Evolutionary conservation across 1,140 invertebrate genomes (phyloP), one percentile per base, ranked within the genome.

Genomic region (Drosophila parvula): DNA sequence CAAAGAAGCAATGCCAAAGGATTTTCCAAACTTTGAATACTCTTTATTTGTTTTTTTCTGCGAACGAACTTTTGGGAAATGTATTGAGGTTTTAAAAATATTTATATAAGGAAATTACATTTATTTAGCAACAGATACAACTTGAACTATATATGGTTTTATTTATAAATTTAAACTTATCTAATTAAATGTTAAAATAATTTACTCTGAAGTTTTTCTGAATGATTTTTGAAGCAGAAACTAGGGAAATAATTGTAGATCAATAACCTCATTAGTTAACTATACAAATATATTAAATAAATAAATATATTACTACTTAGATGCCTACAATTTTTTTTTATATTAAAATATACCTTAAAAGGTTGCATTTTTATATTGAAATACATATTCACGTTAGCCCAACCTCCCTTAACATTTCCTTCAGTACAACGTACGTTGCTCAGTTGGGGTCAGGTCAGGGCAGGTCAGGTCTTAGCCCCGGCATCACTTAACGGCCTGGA

Each of bases 401-500:
- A 32, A 30, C 2, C 11, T 30, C 1, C 5, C 9, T 27, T 11
- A 6, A 14, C 12, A 9, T n/a, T 41, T 18, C 11, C 1, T 50
- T 41, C 3, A 3, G 45, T 2, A 28, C 18, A 18, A 34, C 0
- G n/a, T 18, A 48, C 7, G 10, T n/a, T 6, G 30, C 16, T 10
- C 14, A 38, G 70, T 57, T 28, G 18, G 34, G 62, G 45, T n/a
- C 47, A 59, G 40, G 8, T 14, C 32, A 55, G 30, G 47, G 48
- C 58, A 50, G 36, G 57, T 67, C 64, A 68, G 56, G 75, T 58
- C 67, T 68, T 61, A 79, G 48, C 53, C 68, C 53, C 38, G 62
- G 28, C 43, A 44, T 27, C 45, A 63, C 18, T 69, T 67, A 69
- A 69, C 22, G n/a, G 61, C 47, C 38, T 44, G 38, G 47, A 43